Conservation (phyloP, 2,888 invertebrate genomes). For the Epistrophella euchroma region DNA sequence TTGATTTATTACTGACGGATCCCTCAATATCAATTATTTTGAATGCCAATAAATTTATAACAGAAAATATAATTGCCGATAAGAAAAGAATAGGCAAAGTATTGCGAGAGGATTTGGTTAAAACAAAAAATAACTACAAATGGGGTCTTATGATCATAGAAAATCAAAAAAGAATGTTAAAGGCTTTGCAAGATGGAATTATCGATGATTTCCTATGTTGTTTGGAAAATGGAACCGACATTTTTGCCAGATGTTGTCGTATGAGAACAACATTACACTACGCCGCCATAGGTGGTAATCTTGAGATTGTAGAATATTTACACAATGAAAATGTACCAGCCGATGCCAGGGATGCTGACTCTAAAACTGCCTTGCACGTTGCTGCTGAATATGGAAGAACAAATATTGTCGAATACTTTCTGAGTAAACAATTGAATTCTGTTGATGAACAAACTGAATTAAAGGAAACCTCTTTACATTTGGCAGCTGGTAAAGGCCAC, state of each 20-base stretch:
- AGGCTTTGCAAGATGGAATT: slow-evolving; percentile 28
- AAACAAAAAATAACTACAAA: background rate
- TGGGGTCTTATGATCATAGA: background rate
- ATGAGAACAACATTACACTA: slow-evolving; percentile 24
- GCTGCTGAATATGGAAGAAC: slow-evolving; percentile 34
- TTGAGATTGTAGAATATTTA: slow-evolving; percentile 30
- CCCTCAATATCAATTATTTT: slow-evolving; percentile 43
- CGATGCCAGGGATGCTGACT: background rate
- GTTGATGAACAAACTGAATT: background rate
- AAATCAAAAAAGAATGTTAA: slow-evolving; percentile 8
- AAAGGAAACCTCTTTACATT: slow-evolving; percentile 17
- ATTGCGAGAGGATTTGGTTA: background rate
- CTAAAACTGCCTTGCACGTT: slow-evolving; percentile 24
- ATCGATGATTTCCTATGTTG: background rate
- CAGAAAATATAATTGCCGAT: background rate
- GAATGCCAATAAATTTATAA: slow-evolving; percentile 36
- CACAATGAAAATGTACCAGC: slow-evolving; percentile 2
- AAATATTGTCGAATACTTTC: slow-evolving; percentile 12
- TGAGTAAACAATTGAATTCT: background rate
- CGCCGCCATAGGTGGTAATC: slow-evolving; percentile 61
- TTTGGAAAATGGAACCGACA: slow-evolving; percentile 53
- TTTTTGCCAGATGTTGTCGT: slow-evolving; percentile 9
- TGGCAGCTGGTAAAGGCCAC: slow-evolving; percentile 38
- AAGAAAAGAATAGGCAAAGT: background rate
- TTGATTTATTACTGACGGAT: slow-evolving; percentile 64